Evolutionary conservation across 2,113 vertebrate genomes (phyloP).

Genomic region (Trichomycterus rosablanca): DNA sequence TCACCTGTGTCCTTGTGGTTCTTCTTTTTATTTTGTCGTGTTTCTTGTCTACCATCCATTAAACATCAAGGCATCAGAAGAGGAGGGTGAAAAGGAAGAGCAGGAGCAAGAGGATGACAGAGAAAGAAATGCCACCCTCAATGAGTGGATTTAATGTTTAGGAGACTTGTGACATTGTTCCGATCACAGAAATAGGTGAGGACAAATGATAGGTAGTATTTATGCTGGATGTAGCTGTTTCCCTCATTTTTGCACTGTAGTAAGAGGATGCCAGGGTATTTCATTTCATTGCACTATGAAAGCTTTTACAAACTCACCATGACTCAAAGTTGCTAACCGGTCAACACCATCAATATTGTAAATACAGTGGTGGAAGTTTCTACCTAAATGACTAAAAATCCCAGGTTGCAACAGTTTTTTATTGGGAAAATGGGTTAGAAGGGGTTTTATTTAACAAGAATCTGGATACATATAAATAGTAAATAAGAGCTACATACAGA

Average conservation of each 20-base stretch:
- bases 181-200: slow-evolving; percentile 66
- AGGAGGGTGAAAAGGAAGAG: slow-evolving; percentile 52
- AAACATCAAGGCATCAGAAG: slow-evolving; percentile 60
- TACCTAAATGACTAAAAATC: too few species aligned
- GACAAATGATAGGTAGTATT: slow-evolving; percentile 40
- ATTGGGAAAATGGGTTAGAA: too few species aligned
- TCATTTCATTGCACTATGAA: slow-evolving; percentile 37
- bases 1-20: slow-evolving; percentile 50
- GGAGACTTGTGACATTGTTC: slow-evolving; percentile 62
- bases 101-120: slow-evolving; percentile 60
- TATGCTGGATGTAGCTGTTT: slow-evolving; percentile 52
- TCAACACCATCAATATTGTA: too few species aligned
- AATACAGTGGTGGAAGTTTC: too few species aligned
- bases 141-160: slow-evolving; percentile 76
- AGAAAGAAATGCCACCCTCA: slow-evolving; percentile 67
- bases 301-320: too few species aligned
- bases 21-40: slow-evolving; percentile 46
- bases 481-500: too few species aligned
- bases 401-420: too few species aligned
- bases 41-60: slow-evolving; percentile 47
- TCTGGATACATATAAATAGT: too few species aligned
- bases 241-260: slow-evolving; percentile 1
- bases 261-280: slow-evolving; percentile 17
- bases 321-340: too few species aligned
- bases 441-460: too few species aligned